A percentile compares a stretch with the other conserved stretches of the same genome.
Evolutionary conservation across 2,113 vertebrate genomes (phyloP).

Genomic region (Solenodon paradoxus): DNA sequence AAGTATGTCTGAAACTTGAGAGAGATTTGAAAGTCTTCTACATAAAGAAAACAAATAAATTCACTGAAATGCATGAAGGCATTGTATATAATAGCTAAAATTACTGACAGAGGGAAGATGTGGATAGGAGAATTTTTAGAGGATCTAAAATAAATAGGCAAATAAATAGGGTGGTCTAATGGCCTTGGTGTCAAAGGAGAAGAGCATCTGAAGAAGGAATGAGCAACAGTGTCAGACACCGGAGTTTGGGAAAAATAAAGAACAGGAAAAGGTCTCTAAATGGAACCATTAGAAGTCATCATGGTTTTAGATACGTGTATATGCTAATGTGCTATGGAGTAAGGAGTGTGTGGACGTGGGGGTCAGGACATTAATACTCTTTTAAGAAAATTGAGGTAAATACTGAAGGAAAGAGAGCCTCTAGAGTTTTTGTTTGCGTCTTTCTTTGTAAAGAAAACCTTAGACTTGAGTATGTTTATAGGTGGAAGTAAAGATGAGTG

Average conservation of each 20-base stretch:
- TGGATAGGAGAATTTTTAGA: neutral
- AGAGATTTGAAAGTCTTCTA: neutral
- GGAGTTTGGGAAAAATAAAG: neutral
- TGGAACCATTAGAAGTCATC: too few relatives aligned
- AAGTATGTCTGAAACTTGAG: neutral
- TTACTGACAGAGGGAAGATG: neutral
- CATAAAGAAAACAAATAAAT: neutral
- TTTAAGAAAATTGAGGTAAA: neutral
- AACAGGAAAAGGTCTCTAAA: neutral
- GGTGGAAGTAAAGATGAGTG: neutral
- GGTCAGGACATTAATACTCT: neutral
- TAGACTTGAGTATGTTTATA: neutral
- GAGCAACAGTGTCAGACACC: neutral
- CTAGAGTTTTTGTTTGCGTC: neutral
- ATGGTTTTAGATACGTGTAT: neutral
- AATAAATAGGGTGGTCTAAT: neutral
- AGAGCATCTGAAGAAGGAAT: neutral
- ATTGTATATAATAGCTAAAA: neutral
- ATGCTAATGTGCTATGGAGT: neutral
- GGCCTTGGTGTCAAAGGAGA: neutral
- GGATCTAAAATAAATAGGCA: neutral
- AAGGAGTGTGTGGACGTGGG: neutral
- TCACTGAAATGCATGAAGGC: neutral
- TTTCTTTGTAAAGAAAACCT: neutral
- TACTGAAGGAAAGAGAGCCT: neutral